Percentiles rank a stretch among this genome's conserved stretches.
These are phyloP conservation scores for Dexiosoma caninum DNA, from an alignment of 2,888 invertebrate species.

Conservation along the genomic window DNA sequence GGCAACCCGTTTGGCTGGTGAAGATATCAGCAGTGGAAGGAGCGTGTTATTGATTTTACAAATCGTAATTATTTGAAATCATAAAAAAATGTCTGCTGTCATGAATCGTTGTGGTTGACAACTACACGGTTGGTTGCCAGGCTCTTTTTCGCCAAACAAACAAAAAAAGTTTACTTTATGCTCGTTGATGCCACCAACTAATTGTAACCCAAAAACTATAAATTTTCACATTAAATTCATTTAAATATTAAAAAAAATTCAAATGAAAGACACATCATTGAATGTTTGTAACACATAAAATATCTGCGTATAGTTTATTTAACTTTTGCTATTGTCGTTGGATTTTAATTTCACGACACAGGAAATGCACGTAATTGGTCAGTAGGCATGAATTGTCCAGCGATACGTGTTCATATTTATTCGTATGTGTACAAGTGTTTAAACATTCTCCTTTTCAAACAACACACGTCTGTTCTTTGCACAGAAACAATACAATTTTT, in stretches of 20 bases:
- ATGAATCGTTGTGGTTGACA: background rate
- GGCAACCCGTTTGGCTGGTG: background rate
- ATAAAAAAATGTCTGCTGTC: background rate
- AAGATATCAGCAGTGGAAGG: background rate
- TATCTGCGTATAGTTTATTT: slow-evolving; percentile 19
- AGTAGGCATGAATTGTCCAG: slow-evolving; percentile 61
- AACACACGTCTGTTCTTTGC: background rate
- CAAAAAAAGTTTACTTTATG: background rate
- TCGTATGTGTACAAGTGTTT: too few relatives aligned
- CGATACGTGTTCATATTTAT: slow-evolving; percentile 37
- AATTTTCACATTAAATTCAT: slow-evolving; percentile 32
- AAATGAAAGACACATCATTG: background rate
- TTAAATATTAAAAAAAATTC: slow-evolving; percentile 5
- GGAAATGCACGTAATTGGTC: slow-evolving; percentile 74
- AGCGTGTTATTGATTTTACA: background rate
- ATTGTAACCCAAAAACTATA: background rate
- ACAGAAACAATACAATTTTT: slow-evolving; percentile 10
- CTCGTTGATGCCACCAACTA: background rate
- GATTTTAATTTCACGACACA: slow-evolving; percentile 59
- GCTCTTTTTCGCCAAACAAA: background rate
- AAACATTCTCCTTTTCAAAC: too few relatives aligned
- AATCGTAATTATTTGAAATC: background rate
- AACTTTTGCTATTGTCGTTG: background rate
- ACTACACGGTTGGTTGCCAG: background rate
- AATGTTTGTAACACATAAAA: slow-evolving; percentile 3